Evolutionary conservation across 2,888 invertebrate species (phyloP), one percentile per base, ranked within the genome.

Genomic region (Deilephila porcellus): DNA sequence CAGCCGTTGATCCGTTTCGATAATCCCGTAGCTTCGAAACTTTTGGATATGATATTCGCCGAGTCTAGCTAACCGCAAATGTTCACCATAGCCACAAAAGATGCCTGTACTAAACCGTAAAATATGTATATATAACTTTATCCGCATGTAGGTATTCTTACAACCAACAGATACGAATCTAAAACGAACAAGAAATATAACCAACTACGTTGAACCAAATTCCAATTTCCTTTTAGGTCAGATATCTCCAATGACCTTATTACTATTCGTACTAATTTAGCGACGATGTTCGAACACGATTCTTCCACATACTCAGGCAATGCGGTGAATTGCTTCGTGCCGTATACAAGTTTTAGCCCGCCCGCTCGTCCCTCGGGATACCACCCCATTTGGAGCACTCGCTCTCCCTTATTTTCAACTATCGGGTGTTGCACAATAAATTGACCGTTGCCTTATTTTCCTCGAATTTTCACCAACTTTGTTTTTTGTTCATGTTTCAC

Each of bases 281-380:
- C 45, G 70, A 60, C 70, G 60, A 70, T 70, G 53, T 67, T 52
- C 70, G 60, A 59, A 73, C 59, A 78, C 76, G 77, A 76, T 82
- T 76, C 74, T 77, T 82, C 80, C 82, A 82, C 81, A 81, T 88
- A 85, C 86, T 78, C 81, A 80, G 78, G 76, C 80, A 71, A 75
- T 76, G 75, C 79, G 82, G 79, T 80, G 86, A 86, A 88, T 86
- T 87, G 85, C 86, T 85, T 78, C 80, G 83, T 82, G 80, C 82
- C 79, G 83, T 82, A 80, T 82, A 84, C 87, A 88, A 89, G 84
- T 88, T 88, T 90, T 88, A 88, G 83, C 86, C 77, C 78, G 77
- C 79, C 83, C 82, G 74, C 79, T 77, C 82, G 80, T 83, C 87
- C 71, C 79, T 76, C 76, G 83, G 83, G 76, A 73, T 53, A 70